Evolutionary conservation across 2,797 vertebrate species (phyloP).

Genomic region (Coendou prehensilis): DNA sequence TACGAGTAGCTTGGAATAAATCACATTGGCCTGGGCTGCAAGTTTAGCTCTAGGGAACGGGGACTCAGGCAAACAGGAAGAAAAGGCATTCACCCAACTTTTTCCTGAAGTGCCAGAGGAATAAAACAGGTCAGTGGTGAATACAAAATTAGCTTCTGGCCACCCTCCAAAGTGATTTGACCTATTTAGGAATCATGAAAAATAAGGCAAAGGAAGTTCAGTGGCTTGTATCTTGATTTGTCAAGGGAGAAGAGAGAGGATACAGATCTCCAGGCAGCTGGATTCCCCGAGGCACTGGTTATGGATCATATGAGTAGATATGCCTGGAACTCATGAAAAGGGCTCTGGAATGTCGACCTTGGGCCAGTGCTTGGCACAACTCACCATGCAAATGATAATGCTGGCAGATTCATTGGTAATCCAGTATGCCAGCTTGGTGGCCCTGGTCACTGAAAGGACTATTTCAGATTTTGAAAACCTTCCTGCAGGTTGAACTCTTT

Average conservation of each 20-base stretch:
- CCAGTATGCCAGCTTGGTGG: neutral
- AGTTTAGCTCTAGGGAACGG: slow-evolving; percentile 85
- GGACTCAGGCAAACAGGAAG: slow-evolving; percentile 84
- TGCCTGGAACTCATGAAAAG: slow-evolving; percentile 17
- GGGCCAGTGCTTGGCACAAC: slow-evolving; percentile 19
- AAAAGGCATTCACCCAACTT: slow-evolving; percentile 89
- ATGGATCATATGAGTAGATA: slow-evolving; percentile 25
- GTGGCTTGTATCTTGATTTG: slow-evolving; percentile 87
- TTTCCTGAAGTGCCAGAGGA: slow-evolving; percentile 88
- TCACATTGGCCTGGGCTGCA: slow-evolving; percentile 86
- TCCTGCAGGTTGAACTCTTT: neutral
- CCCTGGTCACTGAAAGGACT: slow-evolving; percentile 38
- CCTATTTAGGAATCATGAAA: slow-evolving; percentile 89
- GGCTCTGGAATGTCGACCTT: slow-evolving; percentile 24
- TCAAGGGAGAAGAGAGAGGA: slow-evolving; percentile 82
- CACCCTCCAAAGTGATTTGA: slow-evolving; percentile 89
- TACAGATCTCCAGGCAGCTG: slow-evolving; percentile 77
- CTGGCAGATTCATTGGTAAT: neutral
- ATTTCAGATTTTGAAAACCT: slow-evolving; percentile 23
- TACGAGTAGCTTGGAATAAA: slow-evolving; percentile 86
- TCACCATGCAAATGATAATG: slow-evolving; percentile 5
- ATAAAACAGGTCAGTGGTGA: slow-evolving; percentile 90
- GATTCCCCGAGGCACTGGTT: slow-evolving; percentile 78
- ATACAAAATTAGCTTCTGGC: slow-evolving; percentile 89
- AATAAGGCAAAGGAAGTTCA: slow-evolving; percentile 86